Percentiles rank a stretch among this genome's conserved stretches.
These are phyloP conservation scores for Apogon hyalosoma DNA, from an alignment of 2,797 vertebrate genomes.

Conservation along the genomic window DNA sequence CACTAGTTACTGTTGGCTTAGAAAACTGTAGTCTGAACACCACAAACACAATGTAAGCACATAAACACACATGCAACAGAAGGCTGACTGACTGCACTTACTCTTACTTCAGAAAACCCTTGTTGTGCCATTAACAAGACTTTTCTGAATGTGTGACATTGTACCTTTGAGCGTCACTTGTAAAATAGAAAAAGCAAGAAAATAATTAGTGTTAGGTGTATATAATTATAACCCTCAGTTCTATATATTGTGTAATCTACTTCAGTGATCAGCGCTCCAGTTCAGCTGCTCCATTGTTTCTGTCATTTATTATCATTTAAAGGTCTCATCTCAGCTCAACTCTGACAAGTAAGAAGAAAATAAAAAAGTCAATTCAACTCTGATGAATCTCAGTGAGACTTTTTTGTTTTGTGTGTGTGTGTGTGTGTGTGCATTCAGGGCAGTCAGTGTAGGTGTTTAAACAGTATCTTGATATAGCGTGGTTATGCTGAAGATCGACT, in stretches of 20 bases:
- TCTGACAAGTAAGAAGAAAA: conserved; percentile 59
- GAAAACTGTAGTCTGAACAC: no score
- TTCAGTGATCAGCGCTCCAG: conserved; percentile 35
- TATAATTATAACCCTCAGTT: no score
- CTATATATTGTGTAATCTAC: conserved; percentile 23
- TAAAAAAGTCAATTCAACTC: conserved; percentile 71
- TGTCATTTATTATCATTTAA: conserved; percentile 32
- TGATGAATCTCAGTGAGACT: conserved; percentile 56
- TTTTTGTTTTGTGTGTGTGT: conserved; percentile 1
- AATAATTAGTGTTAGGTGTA: no score
- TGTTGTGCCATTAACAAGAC: no score
- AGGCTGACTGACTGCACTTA: no score
- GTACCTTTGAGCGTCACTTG: no score
- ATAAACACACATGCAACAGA: no score
- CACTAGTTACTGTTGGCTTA: no score
- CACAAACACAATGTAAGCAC: no score
- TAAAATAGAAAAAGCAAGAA: no score
- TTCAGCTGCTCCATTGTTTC: conserved; percentile 42
- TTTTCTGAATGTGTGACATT: no score
- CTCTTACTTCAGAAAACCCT: no score
- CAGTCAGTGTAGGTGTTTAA: conserved; percentile 44
- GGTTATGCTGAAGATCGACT: conserved; percentile 68
- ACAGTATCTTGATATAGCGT: conserved; percentile 62
- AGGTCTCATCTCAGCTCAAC: conserved; percentile 48
- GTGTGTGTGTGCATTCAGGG: conserved; percentile 25